Percentiles rank a stretch among this genome's conserved stretches.
phyloP scores from a whole-genome alignment of 64 coral and sea anemone species.

The Pocillopora verrucosa region DNA sequence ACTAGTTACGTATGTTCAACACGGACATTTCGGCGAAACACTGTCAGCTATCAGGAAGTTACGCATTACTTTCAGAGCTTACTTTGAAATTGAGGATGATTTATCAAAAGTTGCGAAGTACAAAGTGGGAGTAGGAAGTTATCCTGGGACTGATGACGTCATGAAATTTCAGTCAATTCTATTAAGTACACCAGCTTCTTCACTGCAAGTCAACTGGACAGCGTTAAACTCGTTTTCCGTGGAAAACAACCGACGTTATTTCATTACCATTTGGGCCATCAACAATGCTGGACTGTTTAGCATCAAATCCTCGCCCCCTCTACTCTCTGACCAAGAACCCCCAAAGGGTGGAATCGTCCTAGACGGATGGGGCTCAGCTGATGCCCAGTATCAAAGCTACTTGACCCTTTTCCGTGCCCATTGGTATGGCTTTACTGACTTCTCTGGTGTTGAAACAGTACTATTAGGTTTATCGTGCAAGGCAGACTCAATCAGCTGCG shows the following conservation, averaged over 20 bases:
- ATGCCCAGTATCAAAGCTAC: constrained; percentile 86
- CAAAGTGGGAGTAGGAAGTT: constrained; percentile 82
- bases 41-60: constrained; percentile 12
- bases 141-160: constrained; percentile 87
- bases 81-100: constrained; percentile 84
- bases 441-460: constrained; percentile 66
- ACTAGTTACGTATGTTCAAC: constrained; percentile 56
- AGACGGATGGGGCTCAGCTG: constrained; percentile 84
- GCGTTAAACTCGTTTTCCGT: constrained; percentile 13
- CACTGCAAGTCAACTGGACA: constrained; percentile 74
- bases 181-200: constrained; percentile 30
- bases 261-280: constrained; percentile 62
- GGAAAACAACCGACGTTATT: constrained; percentile 78
- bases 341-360: constrained; percentile 66
- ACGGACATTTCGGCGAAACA: constrained; percentile 60
- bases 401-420: constrained; percentile 81
- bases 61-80: constrained; percentile 51
- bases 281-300: constrained; percentile 80
- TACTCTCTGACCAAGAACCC: constrained; percentile 79
- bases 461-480: constrained; percentile 72
- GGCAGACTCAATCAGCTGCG: constrained; percentile 41
- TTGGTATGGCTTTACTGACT: constrained; percentile 87
- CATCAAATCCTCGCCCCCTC: constrained; percentile 58
- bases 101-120: constrained; percentile 65
- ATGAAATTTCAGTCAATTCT: constrained; percentile 32